Percentiles rank a stretch among this genome's conserved stretches.
These are phyloP conservation scores for Formica aserva DNA, from an alignment of 2,888 invertebrate genomes.

Conservation along the genomic window DNA sequence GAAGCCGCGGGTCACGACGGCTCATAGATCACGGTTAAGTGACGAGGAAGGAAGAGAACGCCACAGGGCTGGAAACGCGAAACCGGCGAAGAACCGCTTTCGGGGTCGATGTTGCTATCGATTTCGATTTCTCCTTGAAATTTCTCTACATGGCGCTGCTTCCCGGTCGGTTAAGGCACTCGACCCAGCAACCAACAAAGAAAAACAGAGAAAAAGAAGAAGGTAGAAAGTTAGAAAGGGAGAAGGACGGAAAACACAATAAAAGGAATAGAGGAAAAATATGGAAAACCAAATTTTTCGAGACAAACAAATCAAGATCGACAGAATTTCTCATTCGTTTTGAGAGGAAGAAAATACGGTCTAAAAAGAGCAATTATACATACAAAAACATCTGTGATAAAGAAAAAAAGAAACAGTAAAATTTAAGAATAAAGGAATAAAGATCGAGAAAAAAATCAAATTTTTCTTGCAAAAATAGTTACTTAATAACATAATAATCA, in stretches of 20 bases:
- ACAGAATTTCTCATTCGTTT: not conserved
- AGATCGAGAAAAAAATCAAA: not conserved
- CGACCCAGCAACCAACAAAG: not conserved
- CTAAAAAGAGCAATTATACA: not conserved
- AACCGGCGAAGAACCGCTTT: constrained; percentile 62
- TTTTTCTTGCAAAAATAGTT: not conserved
- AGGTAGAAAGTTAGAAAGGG: constrained; percentile 36
- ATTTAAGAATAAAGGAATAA: not conserved
- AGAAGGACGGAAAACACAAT: not conserved
- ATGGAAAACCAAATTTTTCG: not conserved
- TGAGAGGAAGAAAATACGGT: not conserved
- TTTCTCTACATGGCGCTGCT: constrained; percentile 68
- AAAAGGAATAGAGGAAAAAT: not conserved
- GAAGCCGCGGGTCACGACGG: constrained; percentile 19
- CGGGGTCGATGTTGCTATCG: constrained; percentile 70
- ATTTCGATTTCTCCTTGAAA: constrained; percentile 79
- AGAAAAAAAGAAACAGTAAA: not conserved
- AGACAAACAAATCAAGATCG: not conserved
- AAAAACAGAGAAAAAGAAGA: constrained; percentile 23
- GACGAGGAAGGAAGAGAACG: constrained; percentile 40
- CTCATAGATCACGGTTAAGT: constrained; percentile 30
- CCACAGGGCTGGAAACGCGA: constrained; percentile 37
- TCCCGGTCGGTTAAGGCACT: constrained; percentile 20
- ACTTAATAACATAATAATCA: not conserved
- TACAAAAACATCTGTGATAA: not conserved